Conservation (phyloP, 2,797 vertebrate genomes). For the Menidia menidia region DNA sequence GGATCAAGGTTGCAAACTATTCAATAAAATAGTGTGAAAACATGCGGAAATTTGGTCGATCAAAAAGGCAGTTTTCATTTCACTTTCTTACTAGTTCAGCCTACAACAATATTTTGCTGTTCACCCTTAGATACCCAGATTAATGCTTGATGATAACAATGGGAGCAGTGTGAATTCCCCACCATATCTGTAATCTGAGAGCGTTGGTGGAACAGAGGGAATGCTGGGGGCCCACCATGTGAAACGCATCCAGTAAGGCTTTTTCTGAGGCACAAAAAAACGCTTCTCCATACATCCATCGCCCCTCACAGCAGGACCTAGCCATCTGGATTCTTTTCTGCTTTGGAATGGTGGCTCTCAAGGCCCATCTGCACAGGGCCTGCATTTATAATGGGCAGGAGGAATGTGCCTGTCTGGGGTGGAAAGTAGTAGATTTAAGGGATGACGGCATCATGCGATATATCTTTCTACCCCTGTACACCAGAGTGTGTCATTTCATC, state of each 20-base stretch:
- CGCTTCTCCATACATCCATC: constrained; percentile 68
- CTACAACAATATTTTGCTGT: constrained; percentile 28
- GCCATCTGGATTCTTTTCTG: constrained; percentile 79
- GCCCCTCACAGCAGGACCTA: constrained; percentile 72
- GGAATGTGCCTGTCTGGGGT: constrained; percentile 70
- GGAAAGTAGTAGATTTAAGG: constrained; percentile 68
- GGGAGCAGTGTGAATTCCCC: constrained; percentile 52
- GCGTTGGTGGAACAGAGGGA: constrained; percentile 51
- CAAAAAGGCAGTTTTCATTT: constrained; percentile 30
- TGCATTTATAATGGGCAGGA: constrained; percentile 66
- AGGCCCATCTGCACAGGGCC: constrained; percentile 59
- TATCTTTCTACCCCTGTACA: constrained; percentile 65
- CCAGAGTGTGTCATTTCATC: constrained; percentile 68
- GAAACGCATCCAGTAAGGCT: constrained; percentile 74
- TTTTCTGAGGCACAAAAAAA: constrained; percentile 68
- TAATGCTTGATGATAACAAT: constrained; percentile 67
- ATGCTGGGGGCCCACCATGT: constrained; percentile 48
- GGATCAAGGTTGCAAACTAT: background rate
- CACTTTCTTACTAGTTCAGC: background rate
- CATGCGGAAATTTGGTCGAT: constrained; percentile 14
- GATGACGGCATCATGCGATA: constrained; percentile 55
- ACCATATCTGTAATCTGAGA: constrained; percentile 73
- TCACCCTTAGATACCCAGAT: constrained; percentile 46
- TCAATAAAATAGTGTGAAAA: constrained; percentile 18
- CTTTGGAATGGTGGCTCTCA: constrained; percentile 68